Evolutionary conservation across 2,888 invertebrate genomes (phyloP).

Genomic region (Acronicta leporina): DNA sequence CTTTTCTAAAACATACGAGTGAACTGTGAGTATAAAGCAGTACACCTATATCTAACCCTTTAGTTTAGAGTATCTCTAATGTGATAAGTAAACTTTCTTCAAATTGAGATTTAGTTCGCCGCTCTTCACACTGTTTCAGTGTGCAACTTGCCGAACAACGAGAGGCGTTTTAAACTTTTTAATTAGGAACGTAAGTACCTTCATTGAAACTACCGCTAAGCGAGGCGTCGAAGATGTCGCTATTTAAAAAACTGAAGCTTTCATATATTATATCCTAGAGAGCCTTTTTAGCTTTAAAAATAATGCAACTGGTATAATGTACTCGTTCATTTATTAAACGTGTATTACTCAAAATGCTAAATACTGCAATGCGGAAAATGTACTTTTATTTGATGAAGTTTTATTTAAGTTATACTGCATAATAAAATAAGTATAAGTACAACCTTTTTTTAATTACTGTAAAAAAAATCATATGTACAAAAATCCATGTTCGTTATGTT

Average conservation of each 20-base stretch:
- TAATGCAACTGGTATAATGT: no score
- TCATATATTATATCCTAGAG: neutral
- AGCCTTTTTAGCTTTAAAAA: neutral
- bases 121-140: slow-evolving; percentile 16
- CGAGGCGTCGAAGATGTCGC: neutral
- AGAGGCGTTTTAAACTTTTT: slow-evolving; percentile 33
- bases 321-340: no score
- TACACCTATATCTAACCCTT: neutral
- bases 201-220: slow-evolving; percentile 2
- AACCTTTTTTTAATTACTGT: no score
- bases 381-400: no score
- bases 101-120: slow-evolving; percentile 43
- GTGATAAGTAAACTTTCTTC: slow-evolving; percentile 50
- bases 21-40: neutral
- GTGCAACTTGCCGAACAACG: slow-evolving; percentile 21
- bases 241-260: neutral
- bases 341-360: no score
- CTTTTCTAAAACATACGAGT: no score
- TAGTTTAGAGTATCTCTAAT: slow-evolving; percentile 7
- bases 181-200: slow-evolving; percentile 20
- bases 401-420: no score
- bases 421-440: no score
- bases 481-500: no score
- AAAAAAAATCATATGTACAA: no score
- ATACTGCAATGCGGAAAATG: no score